Evolutionary conservation across 2,113 vertebrate genomes (phyloP).

Genomic region (Laticauda colubrina): DNA sequence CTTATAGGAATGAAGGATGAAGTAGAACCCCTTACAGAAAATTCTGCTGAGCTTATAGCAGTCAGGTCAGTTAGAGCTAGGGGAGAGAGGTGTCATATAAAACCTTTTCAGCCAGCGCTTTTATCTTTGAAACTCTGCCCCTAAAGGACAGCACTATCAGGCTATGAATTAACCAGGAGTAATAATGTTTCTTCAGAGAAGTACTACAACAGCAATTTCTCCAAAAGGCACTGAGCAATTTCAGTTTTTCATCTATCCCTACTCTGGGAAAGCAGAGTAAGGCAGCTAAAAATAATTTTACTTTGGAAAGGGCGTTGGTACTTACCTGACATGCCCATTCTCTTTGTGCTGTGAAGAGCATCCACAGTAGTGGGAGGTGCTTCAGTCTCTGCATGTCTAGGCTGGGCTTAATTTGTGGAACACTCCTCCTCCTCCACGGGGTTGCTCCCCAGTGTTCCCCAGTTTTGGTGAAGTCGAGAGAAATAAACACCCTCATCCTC

Average conservation of each 20-base stretch:
- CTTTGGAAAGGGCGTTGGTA: background rate
- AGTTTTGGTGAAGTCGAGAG: too few species aligned
- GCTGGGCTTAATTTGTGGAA: too few species aligned
- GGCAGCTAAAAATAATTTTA: background rate
- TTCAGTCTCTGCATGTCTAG: too few species aligned
- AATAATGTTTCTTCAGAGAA: background rate
- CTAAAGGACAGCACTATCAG: background rate
- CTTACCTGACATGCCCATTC: too few species aligned
- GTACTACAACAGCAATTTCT: background rate
- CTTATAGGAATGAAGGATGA: background rate
- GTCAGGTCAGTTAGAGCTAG: background rate
- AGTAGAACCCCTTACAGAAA: background rate
- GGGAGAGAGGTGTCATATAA: background rate
- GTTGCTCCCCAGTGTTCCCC: too few species aligned
- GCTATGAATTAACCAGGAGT: background rate
- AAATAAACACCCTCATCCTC: too few species aligned
- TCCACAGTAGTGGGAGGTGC: too few species aligned
- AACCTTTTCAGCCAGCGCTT: background rate
- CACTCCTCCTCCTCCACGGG: too few species aligned
- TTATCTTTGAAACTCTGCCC: background rate
- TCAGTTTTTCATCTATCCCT: background rate
- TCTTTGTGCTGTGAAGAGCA: too few species aligned
- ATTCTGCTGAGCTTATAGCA: background rate
- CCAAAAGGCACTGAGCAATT: background rate
- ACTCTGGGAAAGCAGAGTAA: background rate